Base-by-base conservation (phyloP, 2,113 vertebrate species). In the Bostrychus sinensis region DNA sequence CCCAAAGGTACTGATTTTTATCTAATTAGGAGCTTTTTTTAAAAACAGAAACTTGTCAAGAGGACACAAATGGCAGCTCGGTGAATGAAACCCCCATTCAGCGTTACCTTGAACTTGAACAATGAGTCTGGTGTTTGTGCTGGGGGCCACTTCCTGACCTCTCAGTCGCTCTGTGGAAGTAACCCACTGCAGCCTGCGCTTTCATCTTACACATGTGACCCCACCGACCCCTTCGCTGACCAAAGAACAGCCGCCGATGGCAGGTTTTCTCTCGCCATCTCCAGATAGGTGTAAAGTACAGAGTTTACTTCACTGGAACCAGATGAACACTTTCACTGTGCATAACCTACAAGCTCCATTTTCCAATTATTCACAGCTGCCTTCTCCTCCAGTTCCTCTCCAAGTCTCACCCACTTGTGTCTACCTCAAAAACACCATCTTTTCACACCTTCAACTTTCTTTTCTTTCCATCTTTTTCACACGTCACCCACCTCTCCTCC, bases 61-160 rank as follows among this genome's bases (percentile, higher is more conserved):
- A 59, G 64, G 63, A 79, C 41, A 20, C 32, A 37, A 53, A 65
- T 76, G 72, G 41, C 56, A 66, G 69, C 69, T 59, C 61, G 73
- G 63, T 70, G 75, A 85, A 83, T 81, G 80, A 86, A 83, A 88
- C 67, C 65, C 78, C 78, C 68, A 72, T 89, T 90, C 84, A 86
- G 56, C 26, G 64, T 88, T 85, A 90, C 87, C 89, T 89, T 90
- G 85, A 90, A 90, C 88, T 89, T 89, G 86, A 89, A 91, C 89
- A 91, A 89, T 87, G 80, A 75, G 78, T 59, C 83, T 85, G 84
- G 87, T 88, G 86, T 88, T 83, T 88, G 85, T 77, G 77, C 85
- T 84, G 85, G 83, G 48, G 85, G 78, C 87, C 81, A 83, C 81
- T 88, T 91, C 87, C 87, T 90, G 88, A 89, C 87, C 87, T 81